These are phyloP conservation scores for Ovibos moschatus DNA, from an alignment of 2,113 vertebrate species.

Conservation along the genomic window DNA sequence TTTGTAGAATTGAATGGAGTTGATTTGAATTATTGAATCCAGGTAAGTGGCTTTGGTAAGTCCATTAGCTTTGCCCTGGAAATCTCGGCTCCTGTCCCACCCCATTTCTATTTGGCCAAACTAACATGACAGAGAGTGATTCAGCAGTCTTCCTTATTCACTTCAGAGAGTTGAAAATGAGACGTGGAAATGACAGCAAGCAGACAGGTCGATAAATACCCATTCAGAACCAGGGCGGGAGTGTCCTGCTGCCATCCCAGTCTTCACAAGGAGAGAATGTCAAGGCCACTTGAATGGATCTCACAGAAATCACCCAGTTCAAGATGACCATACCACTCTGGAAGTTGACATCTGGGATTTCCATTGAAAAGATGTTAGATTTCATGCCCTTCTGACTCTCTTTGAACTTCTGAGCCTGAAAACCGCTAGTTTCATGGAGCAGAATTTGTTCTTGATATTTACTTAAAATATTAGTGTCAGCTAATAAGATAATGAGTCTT, in stretches of 20 bases:
- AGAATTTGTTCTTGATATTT: neutral
- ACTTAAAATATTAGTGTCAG: neutral
- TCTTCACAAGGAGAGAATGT: neutral
- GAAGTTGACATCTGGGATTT: neutral
- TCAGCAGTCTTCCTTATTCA: neutral
- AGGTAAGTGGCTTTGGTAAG: conserved; percentile 40
- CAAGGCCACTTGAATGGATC: neutral
- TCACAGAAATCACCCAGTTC: neutral
- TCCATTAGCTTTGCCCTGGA: conserved; percentile 59
- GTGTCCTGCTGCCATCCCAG: neutral
- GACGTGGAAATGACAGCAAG: conserved; percentile 47
- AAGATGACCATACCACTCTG: neutral
- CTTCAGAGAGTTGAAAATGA: conserved; percentile 14
- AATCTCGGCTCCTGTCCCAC: conserved; percentile 17
- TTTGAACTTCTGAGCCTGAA: neutral
- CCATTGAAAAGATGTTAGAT: neutral
- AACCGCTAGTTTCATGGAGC: neutral
- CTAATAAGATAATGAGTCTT: neutral
- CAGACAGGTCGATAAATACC: neutral
- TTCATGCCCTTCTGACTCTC: neutral
- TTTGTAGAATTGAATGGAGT: neutral
- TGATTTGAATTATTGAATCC: conserved; percentile 59
- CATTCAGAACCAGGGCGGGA: neutral
- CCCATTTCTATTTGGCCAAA: conserved; percentile 38
- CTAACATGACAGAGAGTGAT: conserved; percentile 38